Conservation (phyloP, 2,888 invertebrate species). For the Philhelius pedissequus region DNA sequence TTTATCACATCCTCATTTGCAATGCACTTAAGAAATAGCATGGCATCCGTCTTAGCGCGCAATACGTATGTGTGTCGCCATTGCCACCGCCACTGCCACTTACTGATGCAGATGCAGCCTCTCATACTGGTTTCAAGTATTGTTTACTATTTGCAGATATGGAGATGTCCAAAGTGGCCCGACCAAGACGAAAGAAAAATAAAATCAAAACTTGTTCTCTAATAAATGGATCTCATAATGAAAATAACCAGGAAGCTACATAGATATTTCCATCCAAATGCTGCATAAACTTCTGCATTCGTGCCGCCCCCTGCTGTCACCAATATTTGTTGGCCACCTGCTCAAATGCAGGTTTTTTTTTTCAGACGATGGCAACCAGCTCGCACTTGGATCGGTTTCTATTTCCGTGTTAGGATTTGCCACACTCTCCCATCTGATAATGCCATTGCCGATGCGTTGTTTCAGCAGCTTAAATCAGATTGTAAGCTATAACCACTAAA, state of each 20-base stretch:
- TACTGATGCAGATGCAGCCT: background rate
- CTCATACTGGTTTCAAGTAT: conserved; percentile 2
- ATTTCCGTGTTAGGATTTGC: conserved; percentile 51
- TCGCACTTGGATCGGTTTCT: conserved; percentile 31
- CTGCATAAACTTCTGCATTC: conserved; percentile 16
- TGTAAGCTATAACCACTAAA: conserved; percentile 27
- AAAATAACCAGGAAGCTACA: conserved; percentile 51
- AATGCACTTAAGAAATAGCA: conserved; percentile 18
- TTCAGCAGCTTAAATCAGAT: background rate
- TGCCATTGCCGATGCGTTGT: background rate
- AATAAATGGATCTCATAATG: conserved; percentile 17
- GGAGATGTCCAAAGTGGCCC: background rate
- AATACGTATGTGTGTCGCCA: background rate
- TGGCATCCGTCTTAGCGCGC: conserved; percentile 10
- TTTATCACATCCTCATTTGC: background rate
- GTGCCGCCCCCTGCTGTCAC: background rate
- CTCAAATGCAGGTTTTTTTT: conserved; percentile 47
- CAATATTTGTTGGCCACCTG: background rate
- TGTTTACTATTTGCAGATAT: conserved; percentile 19
- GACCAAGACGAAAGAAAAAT: background rate
- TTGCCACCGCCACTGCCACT: background rate
- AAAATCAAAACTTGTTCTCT: conserved; percentile 3
- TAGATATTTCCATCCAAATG: conserved; percentile 32
- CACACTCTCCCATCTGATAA: background rate
- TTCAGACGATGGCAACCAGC: conserved; percentile 5